Evolutionary conservation across 2,888 invertebrate genomes (phyloP).

Genomic region (Aleiodes leptofemur): DNA sequence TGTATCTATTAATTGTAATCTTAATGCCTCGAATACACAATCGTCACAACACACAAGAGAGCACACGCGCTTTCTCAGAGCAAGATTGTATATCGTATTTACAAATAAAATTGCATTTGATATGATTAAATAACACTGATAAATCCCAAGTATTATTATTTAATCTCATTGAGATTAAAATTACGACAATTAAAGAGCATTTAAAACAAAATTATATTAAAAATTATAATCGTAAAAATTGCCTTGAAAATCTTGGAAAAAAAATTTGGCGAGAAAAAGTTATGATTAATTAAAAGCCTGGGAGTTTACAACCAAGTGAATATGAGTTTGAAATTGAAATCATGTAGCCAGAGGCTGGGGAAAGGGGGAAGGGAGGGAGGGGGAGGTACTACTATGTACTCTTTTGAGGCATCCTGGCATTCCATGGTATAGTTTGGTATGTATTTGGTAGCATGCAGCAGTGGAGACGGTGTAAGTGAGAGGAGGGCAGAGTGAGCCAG

Average conservation of each 20-base stretch:
- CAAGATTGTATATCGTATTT: constrained; percentile 29
- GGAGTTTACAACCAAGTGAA: neutral
- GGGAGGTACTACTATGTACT: constrained; percentile 7
- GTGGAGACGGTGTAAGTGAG: constrained; percentile 23
- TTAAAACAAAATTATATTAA: neutral
- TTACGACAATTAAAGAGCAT: neutral
- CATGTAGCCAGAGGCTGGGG: neutral
- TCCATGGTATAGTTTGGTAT: neutral
- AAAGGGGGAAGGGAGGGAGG: too few relatives aligned
- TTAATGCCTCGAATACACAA: constrained; percentile 2
- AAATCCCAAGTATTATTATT: neutral
- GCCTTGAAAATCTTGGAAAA: neutral
- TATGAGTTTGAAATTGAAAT: constrained; percentile 30
- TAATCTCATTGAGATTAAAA: neutral
- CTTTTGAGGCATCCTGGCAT: constrained; percentile 27
- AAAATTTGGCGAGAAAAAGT: neutral
- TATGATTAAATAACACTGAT: constrained; percentile 18
- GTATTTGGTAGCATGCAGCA: constrained; percentile 25
- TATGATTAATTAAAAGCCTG: neutral
- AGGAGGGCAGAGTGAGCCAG: constrained; percentile 30
- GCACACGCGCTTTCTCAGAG: neutral
- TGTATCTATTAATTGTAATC: constrained; percentile 23
- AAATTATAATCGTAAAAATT: neutral
- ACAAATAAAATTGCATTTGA: constrained; percentile 29
- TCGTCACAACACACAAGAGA: constrained; percentile 19